Evolutionary conservation across 2,888 invertebrate species (phyloP).

Genomic region (Synanthedon andrenaeformis): DNA sequence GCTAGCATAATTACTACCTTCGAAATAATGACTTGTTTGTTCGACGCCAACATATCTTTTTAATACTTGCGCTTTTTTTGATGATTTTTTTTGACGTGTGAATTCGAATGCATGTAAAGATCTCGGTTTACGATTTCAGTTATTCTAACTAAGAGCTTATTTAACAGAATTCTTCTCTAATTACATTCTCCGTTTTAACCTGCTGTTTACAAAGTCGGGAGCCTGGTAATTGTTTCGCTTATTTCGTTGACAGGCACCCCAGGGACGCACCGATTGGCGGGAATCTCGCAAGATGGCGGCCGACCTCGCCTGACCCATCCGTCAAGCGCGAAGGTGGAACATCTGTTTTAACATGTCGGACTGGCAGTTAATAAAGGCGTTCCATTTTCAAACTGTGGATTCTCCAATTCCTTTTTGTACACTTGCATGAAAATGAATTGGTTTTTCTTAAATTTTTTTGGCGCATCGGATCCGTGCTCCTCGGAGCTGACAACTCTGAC

Average conservation of each 20-base stretch:
- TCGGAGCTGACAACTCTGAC: not conserved
- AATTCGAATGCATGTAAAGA: not conserved
- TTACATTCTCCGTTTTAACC: constrained; percentile 34
- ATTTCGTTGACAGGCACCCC: constrained; percentile 49
- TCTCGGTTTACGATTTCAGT: constrained; percentile 3
- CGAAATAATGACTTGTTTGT: constrained; percentile 18
- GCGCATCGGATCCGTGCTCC: not conserved
- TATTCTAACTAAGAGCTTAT: constrained; percentile 2
- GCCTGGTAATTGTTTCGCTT: constrained; percentile 54
- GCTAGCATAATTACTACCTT: constrained; percentile 22
- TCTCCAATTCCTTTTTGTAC: constrained; percentile 1
- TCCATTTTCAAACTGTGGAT: constrained; percentile 29
- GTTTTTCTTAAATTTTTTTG: constrained; percentile 3
- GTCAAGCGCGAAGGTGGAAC: constrained; percentile 59
- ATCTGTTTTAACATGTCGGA: constrained; percentile 63
- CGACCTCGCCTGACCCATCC: constrained; percentile 63
- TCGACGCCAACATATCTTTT: constrained; percentile 15
- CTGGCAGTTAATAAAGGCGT: constrained; percentile 53
- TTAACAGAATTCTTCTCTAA: constrained; percentile 33
- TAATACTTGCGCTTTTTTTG: constrained; percentile 5
- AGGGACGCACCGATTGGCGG: constrained; percentile 50
- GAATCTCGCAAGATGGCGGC: constrained; percentile 57
- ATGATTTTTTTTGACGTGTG: not conserved
- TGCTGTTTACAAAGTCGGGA: constrained; percentile 46
- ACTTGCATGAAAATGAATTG: constrained; percentile 5